Base-by-base conservation (phyloP, 1,140 invertebrate genomes). In the Luehdorfia chinensis region DNA sequence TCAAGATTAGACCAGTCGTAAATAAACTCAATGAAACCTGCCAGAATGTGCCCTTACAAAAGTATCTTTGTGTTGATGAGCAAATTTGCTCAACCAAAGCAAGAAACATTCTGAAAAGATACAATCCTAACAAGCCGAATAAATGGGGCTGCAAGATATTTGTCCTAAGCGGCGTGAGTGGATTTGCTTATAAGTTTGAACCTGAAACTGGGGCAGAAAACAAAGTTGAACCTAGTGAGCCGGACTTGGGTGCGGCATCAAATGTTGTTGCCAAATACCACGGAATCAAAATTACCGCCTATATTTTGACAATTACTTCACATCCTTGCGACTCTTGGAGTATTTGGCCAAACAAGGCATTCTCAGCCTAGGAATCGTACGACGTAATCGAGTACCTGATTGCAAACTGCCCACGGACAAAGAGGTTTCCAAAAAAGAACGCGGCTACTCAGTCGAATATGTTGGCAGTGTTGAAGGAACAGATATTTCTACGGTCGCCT, bases 291-390 rank as follows among this genome's bases (percentile, higher is more conserved):
- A 70, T 44, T 70, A 59, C 34, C 53, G 45, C n/a, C n/a, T n/a
- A n/a, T n/a, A 51, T 59, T 75, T 73, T 56, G 65, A 75, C 25
- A 80, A 80, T 44, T 80, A 65, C 27, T 77, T 66, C 47, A 75
- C 70, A 4, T 64, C 50, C 43, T 21, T 67, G 8, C 48, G 12
- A 30, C 21, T 75, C 6, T 19, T 37, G 34, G 15, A 37, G 18
- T 37, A 19, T 19, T 18, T 44, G 14, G 9, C 39, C 11, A 25
- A 16, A 8, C 7, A 11, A 9, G 27, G 27, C 9, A 30, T 30
- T n/a, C 9, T 30, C 41, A 47, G 45, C 46, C 32, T 58, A 27
- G 49, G 55, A 34, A 58, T 50, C 2, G 27, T 58, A 8, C 49
- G 50, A 53, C 45, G 43, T 49, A 56, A 61, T 50, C 34, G 50